Base-by-base conservation (phyloP, 2,797 vertebrate species). In the Zenarchopterus dispar region DNA sequence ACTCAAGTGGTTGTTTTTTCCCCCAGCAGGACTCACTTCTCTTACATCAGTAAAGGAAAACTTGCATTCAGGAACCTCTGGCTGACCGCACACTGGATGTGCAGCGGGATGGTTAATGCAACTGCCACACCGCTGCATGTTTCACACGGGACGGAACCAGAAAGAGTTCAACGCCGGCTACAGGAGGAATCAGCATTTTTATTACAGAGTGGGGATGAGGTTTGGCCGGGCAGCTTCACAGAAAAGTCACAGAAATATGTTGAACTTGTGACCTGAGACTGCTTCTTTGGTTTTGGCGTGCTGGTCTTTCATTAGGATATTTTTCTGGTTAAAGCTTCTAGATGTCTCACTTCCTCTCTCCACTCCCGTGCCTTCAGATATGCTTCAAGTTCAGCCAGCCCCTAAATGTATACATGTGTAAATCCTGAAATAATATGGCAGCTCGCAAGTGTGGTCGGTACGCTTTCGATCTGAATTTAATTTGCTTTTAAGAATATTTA, bases 231-330 rank as follows among this genome's bases (percentile, higher is more conserved):
- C 23, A 3, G 33, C 45, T 62, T 57, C 62, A 75, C 54, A 55
- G 19, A 56, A 42, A 80, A 80, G 58, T 74, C 64, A 64, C 43
- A 72, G 56, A 78, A 80, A 79, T 43, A 70, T 56, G 67, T 28
- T 77, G 67, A 84, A 84, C 71, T 81, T 59, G 50, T 75, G 77
- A 84, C 72, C 75, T 66, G 46, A 53, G 62, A 10, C 55, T 45
- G 39, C 67, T 69, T 76, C 64, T 62, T 74, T 67, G 22, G 55
- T 70, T 67, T 17, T 72, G 69, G 68, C 50, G 41, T 43, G 45
- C 26, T 54, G 13, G 28, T 67, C 75, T 77, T 67, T 80, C 61
- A 82, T 81, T 77, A 66, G 58, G 19, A 73, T 67, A 68, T 80
- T 82, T 82, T 84, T 82, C 42, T 82, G 70, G 70, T 80, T 56